Base-by-base conservation (phyloP, 1,140 invertebrate genomes). In the Eriosoma lanigerum region DNA sequence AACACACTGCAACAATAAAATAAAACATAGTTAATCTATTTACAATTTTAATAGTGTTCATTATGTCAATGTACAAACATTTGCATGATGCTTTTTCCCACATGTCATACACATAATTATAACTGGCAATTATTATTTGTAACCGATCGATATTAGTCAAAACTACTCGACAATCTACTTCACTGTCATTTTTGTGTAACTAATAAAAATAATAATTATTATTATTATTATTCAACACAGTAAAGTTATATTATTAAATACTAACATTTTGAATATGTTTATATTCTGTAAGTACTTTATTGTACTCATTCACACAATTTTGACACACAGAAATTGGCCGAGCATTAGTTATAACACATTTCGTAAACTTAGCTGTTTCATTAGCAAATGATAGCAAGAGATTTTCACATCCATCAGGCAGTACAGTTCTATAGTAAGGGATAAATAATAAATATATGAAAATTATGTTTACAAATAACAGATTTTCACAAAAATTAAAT, bases 101-200 rank as follows among this genome's bases (percentile, higher is more conserved):
- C 66, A 83, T 64, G 29, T 82, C n/a, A 17, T 54, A 81, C 1
- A 83, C 82, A 81, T 82, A 84, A 15, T 70, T 56, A 66, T 82
- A 84, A 56, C 83, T 83, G 29, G 68, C 56, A 3, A 81, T 81
- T 4, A 84, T 81, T 46, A 84, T 81, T 80, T 83, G 78, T 19
- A 83, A 80, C 21, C 82, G 70, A 76, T 84, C 83, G 15, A 83
- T 75, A 78, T 83, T 84, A 15, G 82, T 81, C 19, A 84, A 75
- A 64, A 82, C 56, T 78, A 75, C 81, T 80, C 76, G 80, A 75
- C 83, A 84, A 32, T 64, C 81, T 24, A 76, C 72, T 72, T 80
- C 81, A 56, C 68, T 66, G 70, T 58, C 82, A 50, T 81, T 70
- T 15, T 70, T 24, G 3, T 82, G 26, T 32, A 80, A 70, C 75